Percentiles rank a stretch among this genome's conserved stretches.
phyloP scores from a whole-genome alignment of 1,140 invertebrate species.

The Tetragonula clypearis region DNA sequence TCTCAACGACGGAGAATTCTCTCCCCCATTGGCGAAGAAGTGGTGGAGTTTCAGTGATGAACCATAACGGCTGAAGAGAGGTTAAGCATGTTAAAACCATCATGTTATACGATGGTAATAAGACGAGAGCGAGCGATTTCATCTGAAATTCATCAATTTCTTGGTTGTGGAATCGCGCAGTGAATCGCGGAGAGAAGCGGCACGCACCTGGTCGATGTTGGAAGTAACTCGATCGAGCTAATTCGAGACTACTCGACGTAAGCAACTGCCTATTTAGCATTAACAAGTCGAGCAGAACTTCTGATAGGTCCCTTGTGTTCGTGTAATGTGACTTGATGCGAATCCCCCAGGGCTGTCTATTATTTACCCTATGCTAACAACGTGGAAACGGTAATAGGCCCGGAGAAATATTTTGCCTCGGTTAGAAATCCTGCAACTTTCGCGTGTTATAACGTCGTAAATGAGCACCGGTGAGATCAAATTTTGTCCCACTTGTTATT shows the following conservation, averaged over 20 bases:
- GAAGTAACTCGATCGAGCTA: conserved; percentile 4
- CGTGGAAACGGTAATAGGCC: neutral
- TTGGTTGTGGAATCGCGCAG: neutral
- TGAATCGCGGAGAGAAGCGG: neutral
- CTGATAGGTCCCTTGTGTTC: neutral
- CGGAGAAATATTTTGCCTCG: neutral
- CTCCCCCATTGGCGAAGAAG: too few relatives aligned
- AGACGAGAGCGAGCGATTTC: neutral
- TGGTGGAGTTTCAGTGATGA: too few relatives aligned
- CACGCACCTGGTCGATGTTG: neutral
- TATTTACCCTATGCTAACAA: conserved; percentile 8
- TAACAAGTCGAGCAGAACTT: neutral
- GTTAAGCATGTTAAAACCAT: neutral
- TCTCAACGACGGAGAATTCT: too few relatives aligned
- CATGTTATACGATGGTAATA: neutral
- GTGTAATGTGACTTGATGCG: neutral
- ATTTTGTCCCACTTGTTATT: neutral
- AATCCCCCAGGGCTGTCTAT: neutral
- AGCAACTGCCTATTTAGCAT: neutral
- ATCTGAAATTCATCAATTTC: neutral
- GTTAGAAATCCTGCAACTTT: neutral
- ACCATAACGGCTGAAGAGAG: too few relatives aligned
- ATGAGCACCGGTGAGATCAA: neutral
- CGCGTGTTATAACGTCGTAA: too few relatives aligned
- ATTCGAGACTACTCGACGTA: neutral